Evolutionary conservation across 2,888 invertebrate genomes (phyloP).

Genomic region (Coelopa pilipes): DNA sequence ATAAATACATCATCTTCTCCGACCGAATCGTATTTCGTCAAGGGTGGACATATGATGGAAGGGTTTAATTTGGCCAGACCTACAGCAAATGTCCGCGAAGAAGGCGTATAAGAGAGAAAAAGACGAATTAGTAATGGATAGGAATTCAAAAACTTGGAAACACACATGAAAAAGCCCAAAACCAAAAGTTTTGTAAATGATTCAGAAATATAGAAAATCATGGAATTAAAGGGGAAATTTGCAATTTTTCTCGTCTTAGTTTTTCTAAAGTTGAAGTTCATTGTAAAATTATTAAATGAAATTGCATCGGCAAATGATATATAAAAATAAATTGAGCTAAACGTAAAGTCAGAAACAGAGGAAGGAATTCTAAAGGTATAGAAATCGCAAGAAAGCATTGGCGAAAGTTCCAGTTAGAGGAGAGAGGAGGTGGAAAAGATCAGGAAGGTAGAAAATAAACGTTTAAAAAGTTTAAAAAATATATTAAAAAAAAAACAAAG

Average conservation of each 20-base stretch:
- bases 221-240: not conserved
- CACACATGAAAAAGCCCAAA: conserved; percentile 2
- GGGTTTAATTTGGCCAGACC: conserved; percentile 83
- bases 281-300: conserved; percentile 8
- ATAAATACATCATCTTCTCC: conserved; percentile 96
- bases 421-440: not conserved
- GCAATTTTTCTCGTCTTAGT: conserved; percentile 17
- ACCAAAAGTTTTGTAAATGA: not conserved
- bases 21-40: conserved; percentile 73
- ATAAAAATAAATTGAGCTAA: not conserved
- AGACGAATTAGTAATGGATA: not conserved
- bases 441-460: not conserved
- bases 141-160: not conserved
- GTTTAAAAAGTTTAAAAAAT: not conserved
- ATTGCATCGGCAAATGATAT: conserved; percentile 28
- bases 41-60: conserved; percentile 66
- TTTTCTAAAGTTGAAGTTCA: not conserved
- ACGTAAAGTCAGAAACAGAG: too few relatives aligned
- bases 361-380: too few relatives aligned
- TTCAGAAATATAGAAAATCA: not conserved
- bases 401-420: conserved; percentile 14
- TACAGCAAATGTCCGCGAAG: conserved; percentile 65
- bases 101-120: conserved; percentile 3
- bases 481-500: not conserved
- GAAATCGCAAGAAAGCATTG: not conserved